phyloP scores from a whole-genome alignment of 2,113 vertebrate species.

The Numenius arquata region DNA sequence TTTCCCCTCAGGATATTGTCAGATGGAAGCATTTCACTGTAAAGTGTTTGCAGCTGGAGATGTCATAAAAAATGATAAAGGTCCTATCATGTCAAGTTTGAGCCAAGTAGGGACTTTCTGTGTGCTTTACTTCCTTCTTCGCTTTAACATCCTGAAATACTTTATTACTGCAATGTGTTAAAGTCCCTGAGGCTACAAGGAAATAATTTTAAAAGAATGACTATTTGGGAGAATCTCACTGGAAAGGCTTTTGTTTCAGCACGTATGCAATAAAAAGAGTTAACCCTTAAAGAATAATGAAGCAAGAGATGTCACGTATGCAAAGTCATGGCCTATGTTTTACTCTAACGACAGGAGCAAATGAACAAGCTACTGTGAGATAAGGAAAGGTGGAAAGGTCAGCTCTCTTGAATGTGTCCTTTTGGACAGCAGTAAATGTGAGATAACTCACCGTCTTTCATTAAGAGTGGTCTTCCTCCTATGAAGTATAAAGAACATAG shows the following conservation, averaged over 20 bases:
- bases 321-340: neutral
- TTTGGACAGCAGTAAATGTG: neutral
- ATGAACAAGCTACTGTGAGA: neutral
- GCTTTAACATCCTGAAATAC: neutral
- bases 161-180: neutral
- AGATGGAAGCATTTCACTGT: conserved; percentile 38
- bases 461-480: neutral
- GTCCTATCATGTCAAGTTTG: conserved; percentile 1
- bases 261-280: neutral
- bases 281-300: neutral
- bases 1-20: conserved; percentile 12
- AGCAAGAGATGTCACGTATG: neutral
- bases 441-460: neutral
- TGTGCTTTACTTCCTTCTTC: neutral
- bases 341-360: neutral
- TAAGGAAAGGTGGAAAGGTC: neutral
- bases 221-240: neutral
- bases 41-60: conserved; percentile 60
- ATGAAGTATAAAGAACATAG: neutral
- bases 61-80: conserved; percentile 46
- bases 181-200: neutral
- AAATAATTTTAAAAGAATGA: conserved; percentile 12
- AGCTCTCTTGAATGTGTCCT: neutral
- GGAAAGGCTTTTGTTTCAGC: conserved; percentile 20
- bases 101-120: conserved; percentile 25